Evolutionary conservation across 2,797 vertebrate genomes (phyloP), one percentile per base, ranked within the genome.

Genomic region (Semaprochilodus insignis): DNA sequence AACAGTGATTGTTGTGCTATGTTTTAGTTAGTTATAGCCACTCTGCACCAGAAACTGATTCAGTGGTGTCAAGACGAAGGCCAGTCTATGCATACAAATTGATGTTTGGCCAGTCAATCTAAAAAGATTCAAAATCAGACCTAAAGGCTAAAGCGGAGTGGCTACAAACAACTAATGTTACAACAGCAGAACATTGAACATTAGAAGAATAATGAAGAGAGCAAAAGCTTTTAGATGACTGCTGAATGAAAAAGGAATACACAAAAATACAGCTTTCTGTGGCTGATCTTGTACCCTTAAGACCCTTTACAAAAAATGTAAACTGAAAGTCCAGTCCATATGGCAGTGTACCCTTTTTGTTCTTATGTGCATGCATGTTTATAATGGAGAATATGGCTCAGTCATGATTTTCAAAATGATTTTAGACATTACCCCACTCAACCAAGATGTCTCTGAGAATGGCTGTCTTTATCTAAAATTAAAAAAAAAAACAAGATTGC

Each of bases 391-490:
- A 81, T 87, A 91, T 88, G 90, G 90, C 89, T 92, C 89, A 90
- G 82, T 60, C 27, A 63, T 31, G n/a, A 27, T 52, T 72, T 27
- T 15, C 14, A 72, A 6, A 54, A n/a, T 16, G n/a, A 17, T 67
- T n/a, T 40, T 70, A 10, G 70, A 25, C 54, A 54, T 19, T 89
- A 94, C 91, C 91, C 85, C 81, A 88, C 91, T 93, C 87, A 90
- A 92, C 91, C 92, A 94, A 94, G 93, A 95, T 93, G 93, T 93
- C 92, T 95, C 91, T 91, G 89, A 94, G 88, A 84, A 92, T 94
- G 94, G 94, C 94, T 91, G 94, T 94, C 93, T 92, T 82, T 85
- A 86, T 85, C 87, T 16, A 81, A 81, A 36, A 85, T 31, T 31
- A 31, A 31, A 31, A 1, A 31, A 31, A 88, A 86, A 52, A 74